Conservation (phyloP, 1,140 invertebrate genomes). For the Drosophila takahashii region DNA sequence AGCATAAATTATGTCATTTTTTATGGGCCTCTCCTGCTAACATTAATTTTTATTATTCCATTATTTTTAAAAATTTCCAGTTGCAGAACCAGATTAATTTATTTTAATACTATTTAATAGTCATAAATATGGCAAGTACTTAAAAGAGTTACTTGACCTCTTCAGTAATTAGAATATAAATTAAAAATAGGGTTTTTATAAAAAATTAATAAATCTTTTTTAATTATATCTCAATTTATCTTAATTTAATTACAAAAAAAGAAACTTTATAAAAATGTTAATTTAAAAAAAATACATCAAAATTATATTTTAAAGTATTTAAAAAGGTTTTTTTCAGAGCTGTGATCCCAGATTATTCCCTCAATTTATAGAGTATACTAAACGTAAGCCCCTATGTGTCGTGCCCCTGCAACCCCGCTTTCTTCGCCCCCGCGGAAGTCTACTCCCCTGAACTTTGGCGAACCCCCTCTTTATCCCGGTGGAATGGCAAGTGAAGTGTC, state of each 20-base stretch:
- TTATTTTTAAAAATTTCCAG: background rate
- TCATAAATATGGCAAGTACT: too few species aligned
- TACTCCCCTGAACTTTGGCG: background rate
- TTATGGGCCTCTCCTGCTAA: background rate
- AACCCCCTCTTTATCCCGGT: background rate
- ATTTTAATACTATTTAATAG: too few species aligned
- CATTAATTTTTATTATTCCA: background rate
- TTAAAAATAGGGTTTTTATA: too few species aligned
- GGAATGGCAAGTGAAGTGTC: slow-evolving; percentile 64
- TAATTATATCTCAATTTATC: too few species aligned
- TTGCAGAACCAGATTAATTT: too few species aligned
- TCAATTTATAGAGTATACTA: slow-evolving; percentile 9
- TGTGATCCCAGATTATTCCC: background rate
- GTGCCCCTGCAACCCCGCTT: slow-evolving; percentile 8
- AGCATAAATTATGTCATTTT: slow-evolving; percentile 8
- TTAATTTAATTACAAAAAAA: too few species aligned
- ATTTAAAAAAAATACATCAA: too few species aligned
- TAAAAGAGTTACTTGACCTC: too few species aligned
- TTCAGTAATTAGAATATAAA: too few species aligned
- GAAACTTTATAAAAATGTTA: too few species aligned
- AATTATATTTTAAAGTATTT: background rate
- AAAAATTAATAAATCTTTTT: too few species aligned
- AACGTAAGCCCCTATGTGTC: slow-evolving; percentile 21
- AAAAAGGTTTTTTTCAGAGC: background rate
- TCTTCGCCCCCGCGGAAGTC: slow-evolving; percentile 3